phyloP scores from a whole-genome alignment of 2,797 vertebrate species.

The Oophaga sylvatica region DNA sequence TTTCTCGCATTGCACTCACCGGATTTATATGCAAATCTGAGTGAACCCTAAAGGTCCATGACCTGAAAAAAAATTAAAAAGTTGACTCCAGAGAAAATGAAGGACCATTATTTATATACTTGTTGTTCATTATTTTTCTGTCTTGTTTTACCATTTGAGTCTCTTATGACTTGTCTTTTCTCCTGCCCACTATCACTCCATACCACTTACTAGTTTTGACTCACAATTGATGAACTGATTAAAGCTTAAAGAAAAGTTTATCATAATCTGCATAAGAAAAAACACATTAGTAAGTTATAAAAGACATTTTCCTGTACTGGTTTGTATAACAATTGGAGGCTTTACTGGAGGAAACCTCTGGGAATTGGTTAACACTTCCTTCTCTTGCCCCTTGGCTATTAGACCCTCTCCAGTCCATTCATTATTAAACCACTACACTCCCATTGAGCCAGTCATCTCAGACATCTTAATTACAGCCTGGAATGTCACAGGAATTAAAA shows the following conservation, averaged over 20 bases:
- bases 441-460: slow-evolving; percentile 42
- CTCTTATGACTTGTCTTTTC: no score
- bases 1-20: no score
- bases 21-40: no score
- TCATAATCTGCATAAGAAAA: background rate
- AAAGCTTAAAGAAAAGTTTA: background rate
- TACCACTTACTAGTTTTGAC: background rate
- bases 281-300: background rate
- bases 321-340: slow-evolving; percentile 21
- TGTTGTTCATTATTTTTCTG: no score
- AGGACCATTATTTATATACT: no score
- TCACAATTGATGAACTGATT: background rate
- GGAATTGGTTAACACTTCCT: slow-evolving; percentile 16
- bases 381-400: slow-evolving; percentile 38
- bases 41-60: no score
- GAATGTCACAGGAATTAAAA: slow-evolving; percentile 54
- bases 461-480: slow-evolving; percentile 53
- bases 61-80: no score
- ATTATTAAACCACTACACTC: slow-evolving; percentile 42
- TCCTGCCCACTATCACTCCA: no score
- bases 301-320: background rate
- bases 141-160: no score
- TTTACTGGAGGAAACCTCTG: background rate
- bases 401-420: slow-evolving; percentile 41
- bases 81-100: no score